Evolutionary conservation across 1,140 invertebrate genomes (phyloP), one percentile per base, ranked within the genome.

Genomic region (Pachypsylla venusta): DNA sequence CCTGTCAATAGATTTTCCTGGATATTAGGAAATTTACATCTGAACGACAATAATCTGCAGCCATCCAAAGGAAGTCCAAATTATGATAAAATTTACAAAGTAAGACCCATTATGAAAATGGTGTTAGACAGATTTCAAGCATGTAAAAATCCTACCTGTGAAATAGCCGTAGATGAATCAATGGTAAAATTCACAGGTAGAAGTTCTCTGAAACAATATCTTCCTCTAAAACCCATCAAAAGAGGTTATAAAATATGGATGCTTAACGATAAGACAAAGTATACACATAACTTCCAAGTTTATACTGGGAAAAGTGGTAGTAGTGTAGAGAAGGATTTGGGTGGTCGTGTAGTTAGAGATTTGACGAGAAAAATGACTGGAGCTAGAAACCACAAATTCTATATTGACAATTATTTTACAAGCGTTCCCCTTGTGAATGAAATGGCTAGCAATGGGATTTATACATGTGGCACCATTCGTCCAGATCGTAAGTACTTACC

Each of bases 391-490:
- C 62, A 68, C 61, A 65, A 30, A 40, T 26, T 68, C n/a, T 64
- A 59, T 59, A 58, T 69, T 58, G 67, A 69, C 28, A 67, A 68
- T 63, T 61, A 58, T 57, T 68, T 69, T 62, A 56, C 61, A 25
- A 62, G 58, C 12, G 16, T 63, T 53, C 27, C 54, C n/a, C 61
- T 67, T 5, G 27, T 69, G 20, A 60, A 65, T 54, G 30, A 48
- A 19, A 48, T 67, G 24, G 62, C 62, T 42, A 35, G 12, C 25
- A 16, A 48, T 12, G 16, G 57, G 7, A 63, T 65, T 7, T 61
- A 61, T 63, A 62, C 63, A 20, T 65, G 64, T 64, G 65, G 66
- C 1, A 68, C 66, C 42, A 62, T 68, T 35, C 59, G 54, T 10
- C 26, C 12, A 5, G 48, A 60, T 40, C 27, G 65, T 57, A 56